Conservation (phyloP, 2,797 vertebrate genomes). For the Odontamblyopus lacepedii region DNA sequence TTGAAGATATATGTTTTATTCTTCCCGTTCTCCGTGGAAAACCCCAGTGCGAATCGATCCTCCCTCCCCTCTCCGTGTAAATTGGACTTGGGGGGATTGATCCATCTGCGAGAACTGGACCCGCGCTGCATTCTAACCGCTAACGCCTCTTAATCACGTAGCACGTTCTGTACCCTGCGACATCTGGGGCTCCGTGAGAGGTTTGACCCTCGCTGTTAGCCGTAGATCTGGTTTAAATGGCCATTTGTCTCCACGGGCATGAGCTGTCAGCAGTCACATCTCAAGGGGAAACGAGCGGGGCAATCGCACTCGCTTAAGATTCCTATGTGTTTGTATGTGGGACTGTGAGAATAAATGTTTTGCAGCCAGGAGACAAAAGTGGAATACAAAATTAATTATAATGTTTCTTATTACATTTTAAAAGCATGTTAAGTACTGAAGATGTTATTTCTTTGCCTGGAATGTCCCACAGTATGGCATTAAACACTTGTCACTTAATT, state of each 20-base stretch:
- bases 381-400: too few relatives aligned
- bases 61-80: conserved; percentile 36
- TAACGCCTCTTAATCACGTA: conserved; percentile 56
- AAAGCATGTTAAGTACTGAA: too few relatives aligned
- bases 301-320: conserved; percentile 36
- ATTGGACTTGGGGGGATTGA: conserved; percentile 60
- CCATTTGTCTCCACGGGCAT: conserved; percentile 60
- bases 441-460: neutral
- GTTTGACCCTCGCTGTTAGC: conserved; percentile 58
- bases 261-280: conserved; percentile 36
- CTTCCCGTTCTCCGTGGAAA: conserved; percentile 18
- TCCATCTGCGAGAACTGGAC: conserved; percentile 45
- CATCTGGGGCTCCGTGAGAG: conserved; percentile 51
- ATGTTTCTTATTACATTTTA: too few relatives aligned
- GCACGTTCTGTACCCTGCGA: conserved; percentile 40
- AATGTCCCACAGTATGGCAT: too few relatives aligned
- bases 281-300: conserved; percentile 20
- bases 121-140: conserved; percentile 35
- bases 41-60: conserved; percentile 41
- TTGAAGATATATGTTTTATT: conserved; percentile 1
- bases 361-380: neutral
- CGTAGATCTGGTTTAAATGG: conserved; percentile 51
- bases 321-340: neutral
- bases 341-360: conserved; percentile 9
- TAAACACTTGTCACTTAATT: too few relatives aligned